Percentiles rank a stretch among this genome's conserved stretches.
Evolutionary conservation across 1,140 invertebrate species (phyloP).

Genomic region (Bombus polaris): DNA sequence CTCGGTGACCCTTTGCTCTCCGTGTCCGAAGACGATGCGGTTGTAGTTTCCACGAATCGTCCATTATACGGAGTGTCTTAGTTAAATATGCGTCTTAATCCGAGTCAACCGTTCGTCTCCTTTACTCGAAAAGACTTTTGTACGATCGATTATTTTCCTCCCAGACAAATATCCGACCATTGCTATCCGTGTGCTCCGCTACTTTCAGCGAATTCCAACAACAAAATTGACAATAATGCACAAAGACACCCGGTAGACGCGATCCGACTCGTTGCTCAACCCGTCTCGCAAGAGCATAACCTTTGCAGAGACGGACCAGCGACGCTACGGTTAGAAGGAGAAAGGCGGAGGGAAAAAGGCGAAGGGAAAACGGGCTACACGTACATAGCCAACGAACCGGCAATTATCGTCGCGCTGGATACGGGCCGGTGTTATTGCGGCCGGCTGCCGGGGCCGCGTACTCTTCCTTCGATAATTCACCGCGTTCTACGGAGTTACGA

Average conservation of each 20-base stretch:
- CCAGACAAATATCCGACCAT: too few species aligned
- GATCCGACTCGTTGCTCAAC: constrained; percentile 55
- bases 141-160: background rate
- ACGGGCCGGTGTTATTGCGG: constrained; percentile 55
- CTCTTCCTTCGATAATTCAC: constrained; percentile 3
- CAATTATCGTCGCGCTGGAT: constrained; percentile 63
- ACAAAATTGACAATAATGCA: too few species aligned
- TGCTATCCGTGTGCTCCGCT: too few species aligned
- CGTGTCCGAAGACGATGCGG: too few species aligned
- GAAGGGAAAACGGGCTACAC: constrained; percentile 45
- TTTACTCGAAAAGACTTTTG: background rate
- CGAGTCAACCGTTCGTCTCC: background rate
- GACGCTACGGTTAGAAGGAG: constrained; percentile 55
- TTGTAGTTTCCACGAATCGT: background rate
- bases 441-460: constrained; percentile 3
- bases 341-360: constrained; percentile 54
- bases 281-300: constrained; percentile 64
- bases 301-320: constrained; percentile 59
- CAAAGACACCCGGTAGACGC: constrained; percentile 11
- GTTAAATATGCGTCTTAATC: background rate
- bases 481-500: constrained; percentile 23
- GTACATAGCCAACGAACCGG: constrained; percentile 59
- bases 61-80: background rate
- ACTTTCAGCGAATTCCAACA: too few species aligned
- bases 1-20: constrained; percentile 7